A percentile compares a stretch with the other conserved stretches of the same genome.
These are phyloP conservation scores for Virgularia gustaviana DNA, from an alignment of 92 coral and sea anemone genomes.

Conservation along the genomic window DNA sequence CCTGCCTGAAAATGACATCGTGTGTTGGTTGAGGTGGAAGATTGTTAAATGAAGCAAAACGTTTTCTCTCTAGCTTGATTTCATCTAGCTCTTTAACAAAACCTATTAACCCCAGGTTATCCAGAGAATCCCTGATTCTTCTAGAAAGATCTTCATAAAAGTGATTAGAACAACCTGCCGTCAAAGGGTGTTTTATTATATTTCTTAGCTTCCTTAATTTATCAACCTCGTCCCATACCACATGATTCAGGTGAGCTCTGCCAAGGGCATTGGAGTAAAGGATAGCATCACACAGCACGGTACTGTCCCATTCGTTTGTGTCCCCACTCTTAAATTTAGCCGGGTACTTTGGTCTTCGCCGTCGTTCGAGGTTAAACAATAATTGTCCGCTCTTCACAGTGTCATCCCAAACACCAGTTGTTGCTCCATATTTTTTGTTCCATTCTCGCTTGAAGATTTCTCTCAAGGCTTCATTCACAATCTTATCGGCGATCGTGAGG, in stretches of 20 bases:
- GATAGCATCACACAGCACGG: too few species aligned
- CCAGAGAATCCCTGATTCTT: too few species aligned
- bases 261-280: too few species aligned
- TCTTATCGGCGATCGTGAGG: background rate
- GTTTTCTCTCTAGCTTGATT: too few species aligned
- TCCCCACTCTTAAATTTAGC: background rate
- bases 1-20: background rate
- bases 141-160: too few species aligned
- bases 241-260: background rate
- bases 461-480: background rate
- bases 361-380: background rate
- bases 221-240: too few species aligned
- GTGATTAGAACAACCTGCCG: too few species aligned
- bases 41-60: too few species aligned
- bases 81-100: too few species aligned
- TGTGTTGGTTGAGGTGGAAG: background rate
- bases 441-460: slow-evolving; percentile 9
- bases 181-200: too few species aligned
- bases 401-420: slow-evolving; percentile 11
- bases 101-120: too few species aligned
- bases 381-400: background rate
- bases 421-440: slow-evolving; percentile 9
- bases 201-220: too few species aligned
- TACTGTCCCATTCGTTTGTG: slow-evolving; percentile 1
- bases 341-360: background rate